These are phyloP conservation scores for Periophthalmodon schlosseri DNA, from an alignment of 2,113 vertebrate species.

Conservation along the genomic window DNA sequence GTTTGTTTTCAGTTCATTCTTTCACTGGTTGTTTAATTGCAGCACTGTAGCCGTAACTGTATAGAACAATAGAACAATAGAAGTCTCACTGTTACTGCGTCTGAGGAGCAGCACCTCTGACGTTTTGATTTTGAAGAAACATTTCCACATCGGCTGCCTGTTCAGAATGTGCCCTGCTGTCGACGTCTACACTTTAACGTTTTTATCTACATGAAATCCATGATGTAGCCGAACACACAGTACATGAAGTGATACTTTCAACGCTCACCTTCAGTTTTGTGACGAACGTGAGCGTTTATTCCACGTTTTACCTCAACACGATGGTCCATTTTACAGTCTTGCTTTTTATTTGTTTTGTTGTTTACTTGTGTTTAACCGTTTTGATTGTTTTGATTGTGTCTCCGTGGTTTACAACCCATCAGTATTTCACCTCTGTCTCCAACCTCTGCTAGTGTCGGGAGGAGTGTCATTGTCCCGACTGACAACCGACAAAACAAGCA, in stretches of 20 bases:
- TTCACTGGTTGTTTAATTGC: constrained; percentile 18
- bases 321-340: constrained; percentile 11
- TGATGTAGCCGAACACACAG: not conserved
- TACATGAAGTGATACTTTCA: not conserved
- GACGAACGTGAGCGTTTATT: constrained; percentile 21
- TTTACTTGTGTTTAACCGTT: constrained; percentile 44
- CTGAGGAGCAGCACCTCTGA: constrained; percentile 14
- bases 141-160: not conserved
- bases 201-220: constrained; percentile 35
- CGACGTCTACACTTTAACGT: constrained; percentile 35
- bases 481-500: not conserved
- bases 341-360: constrained; percentile 4
- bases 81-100: constrained; percentile 19
- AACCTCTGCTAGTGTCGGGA: constrained; percentile 11
- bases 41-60: constrained; percentile 23
- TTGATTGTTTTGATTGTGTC: not conserved
- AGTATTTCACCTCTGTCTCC: constrained; percentile 12
- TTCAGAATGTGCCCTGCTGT: constrained; percentile 21
- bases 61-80: constrained; percentile 14
- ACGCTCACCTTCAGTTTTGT: constrained; percentile 13
- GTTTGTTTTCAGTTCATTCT: constrained; percentile 19
- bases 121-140: not conserved
- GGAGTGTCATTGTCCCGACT: not conserved
- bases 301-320: constrained; percentile 19
- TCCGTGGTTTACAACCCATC: constrained; percentile 10